Percentiles rank a stretch among this genome's conserved stretches.
Conservation (phyloP, 1,140 invertebrate species). For the Tribolium castaneum region DNA sequence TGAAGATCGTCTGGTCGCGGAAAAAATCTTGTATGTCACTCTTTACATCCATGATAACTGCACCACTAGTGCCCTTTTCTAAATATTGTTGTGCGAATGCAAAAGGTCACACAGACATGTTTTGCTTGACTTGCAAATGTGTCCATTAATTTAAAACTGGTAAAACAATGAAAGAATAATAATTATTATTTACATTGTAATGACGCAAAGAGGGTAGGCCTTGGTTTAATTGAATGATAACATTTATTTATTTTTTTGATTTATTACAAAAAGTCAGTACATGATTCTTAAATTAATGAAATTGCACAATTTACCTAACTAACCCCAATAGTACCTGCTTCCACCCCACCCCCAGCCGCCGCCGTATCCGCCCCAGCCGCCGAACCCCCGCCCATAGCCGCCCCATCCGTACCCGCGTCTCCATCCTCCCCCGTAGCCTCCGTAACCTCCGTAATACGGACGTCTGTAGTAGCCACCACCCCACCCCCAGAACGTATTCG, state of each 20-base stretch:
- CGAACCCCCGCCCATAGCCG: constrained; percentile 4
- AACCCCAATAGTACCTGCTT: constrained; percentile 4
- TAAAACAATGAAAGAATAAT: no score
- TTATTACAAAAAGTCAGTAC: background rate
- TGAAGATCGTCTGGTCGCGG: constrained; percentile 65
- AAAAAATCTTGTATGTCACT: background rate
- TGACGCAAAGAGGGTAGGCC: no score
- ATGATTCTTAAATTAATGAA: background rate
- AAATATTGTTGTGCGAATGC: no score
- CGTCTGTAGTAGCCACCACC: constrained; percentile 25
- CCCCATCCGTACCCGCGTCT: background rate
- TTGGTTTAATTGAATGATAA: no score
- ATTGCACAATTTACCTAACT: constrained; percentile 1
- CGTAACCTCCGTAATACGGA: constrained; percentile 1
- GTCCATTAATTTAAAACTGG: no score
- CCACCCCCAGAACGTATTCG: constrained; percentile 13
- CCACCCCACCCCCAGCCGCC: constrained; percentile 15
- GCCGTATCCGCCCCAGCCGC: background rate
- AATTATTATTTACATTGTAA: no score
- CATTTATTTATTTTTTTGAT: background rate
- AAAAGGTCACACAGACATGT: no score
- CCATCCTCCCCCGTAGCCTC: background rate
- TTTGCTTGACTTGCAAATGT: no score
- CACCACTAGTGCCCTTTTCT: background rate
- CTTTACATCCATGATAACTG: background rate